A percentile compares a stretch with the other conserved stretches of the same genome.
These are phyloP conservation scores for Aradophagus sp. DNA, from an alignment of 1,140 invertebrate genomes.

Conservation along the genomic window DNA sequence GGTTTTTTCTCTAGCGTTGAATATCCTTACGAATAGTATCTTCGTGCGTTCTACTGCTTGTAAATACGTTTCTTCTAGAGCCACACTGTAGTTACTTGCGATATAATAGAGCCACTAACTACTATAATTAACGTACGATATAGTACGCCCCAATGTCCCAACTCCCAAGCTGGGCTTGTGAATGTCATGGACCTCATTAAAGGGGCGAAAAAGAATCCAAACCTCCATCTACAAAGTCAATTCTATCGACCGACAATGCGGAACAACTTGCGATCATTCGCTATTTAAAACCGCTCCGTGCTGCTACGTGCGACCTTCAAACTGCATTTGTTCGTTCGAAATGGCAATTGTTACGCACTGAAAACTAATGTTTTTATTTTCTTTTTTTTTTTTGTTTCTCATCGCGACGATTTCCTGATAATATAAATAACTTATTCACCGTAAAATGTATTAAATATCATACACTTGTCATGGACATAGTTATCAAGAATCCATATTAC, in stretches of 20 bases:
- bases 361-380: too few species aligned
- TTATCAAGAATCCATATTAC: too few species aligned
- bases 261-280: too few species aligned
- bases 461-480: too few species aligned
- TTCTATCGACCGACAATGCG: slow-evolving; percentile 4
- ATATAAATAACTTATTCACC: too few species aligned
- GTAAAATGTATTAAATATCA: too few species aligned
- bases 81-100: slow-evolving; percentile 70
- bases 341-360: too few species aligned
- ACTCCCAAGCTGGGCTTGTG: slow-evolving; percentile 70
- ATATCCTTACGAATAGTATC: slow-evolving; percentile 51
- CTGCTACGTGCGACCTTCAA: too few species aligned
- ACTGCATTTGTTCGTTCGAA: too few species aligned
- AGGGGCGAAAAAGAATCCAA: slow-evolving; percentile 67
- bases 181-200: slow-evolving; percentile 72
- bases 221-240: slow-evolving; percentile 33
- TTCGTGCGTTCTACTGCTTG: slow-evolving; percentile 65
- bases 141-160: slow-evolving; percentile 66
- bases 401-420: too few species aligned
- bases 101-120: slow-evolving; percentile 66
- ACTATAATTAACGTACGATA: slow-evolving; percentile 64
- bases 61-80: slow-evolving; percentile 70
- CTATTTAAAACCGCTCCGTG: too few species aligned
- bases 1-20: slow-evolving; percentile 47
- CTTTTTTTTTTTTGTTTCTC: too few species aligned